Percentiles rank a stretch among this genome's conserved stretches.
Conservation (phyloP, 2,888 invertebrate genomes). For the Diogma glabrata region DNA sequence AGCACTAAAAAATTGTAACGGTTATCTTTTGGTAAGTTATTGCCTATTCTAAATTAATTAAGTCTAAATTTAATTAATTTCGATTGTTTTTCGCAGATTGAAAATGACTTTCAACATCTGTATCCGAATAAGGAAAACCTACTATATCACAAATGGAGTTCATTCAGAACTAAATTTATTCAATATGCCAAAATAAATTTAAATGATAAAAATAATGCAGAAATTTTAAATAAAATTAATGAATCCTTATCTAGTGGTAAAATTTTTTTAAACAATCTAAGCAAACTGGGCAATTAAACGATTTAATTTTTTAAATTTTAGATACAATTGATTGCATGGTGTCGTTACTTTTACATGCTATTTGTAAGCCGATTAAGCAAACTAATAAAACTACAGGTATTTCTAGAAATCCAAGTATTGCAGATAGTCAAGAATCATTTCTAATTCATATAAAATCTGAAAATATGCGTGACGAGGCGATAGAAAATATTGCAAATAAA, state of each 20-base stretch:
- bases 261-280: not conserved
- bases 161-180: not conserved
- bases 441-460: not conserved
- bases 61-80: too few species aligned
- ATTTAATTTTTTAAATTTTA: not conserved
- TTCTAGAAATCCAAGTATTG: not conserved
- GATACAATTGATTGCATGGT: not conserved
- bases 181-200: not conserved
- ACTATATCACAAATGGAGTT: not conserved
- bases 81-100: not conserved
- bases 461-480: not conserved
- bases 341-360: not conserved
- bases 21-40: not conserved
- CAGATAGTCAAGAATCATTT: not conserved
- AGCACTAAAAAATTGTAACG: not conserved
- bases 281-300: too few species aligned
- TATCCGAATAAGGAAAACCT: not conserved
- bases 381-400: not conserved
- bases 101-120: not conserved
- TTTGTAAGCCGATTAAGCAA: not conserved
- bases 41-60: too few species aligned
- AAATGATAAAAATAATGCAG: not conserved
- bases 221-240: not conserved
- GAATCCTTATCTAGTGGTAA: not conserved
- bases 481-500: not conserved